Evolutionary conservation across 23 tunicate species (phyloP).

Genomic region (Aplidium turbinatum): DNA sequence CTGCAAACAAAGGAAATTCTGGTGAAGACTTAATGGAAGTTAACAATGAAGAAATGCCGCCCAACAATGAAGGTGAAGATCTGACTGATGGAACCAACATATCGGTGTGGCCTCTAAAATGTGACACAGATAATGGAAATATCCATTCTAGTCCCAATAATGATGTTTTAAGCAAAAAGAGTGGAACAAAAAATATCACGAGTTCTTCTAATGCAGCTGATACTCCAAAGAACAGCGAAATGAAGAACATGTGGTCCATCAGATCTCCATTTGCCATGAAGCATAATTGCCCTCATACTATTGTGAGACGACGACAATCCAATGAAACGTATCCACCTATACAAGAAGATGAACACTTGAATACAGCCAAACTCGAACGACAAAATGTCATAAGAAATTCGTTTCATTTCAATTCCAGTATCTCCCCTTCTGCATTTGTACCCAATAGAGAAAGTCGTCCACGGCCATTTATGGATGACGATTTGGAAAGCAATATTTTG

Average conservation of each 20-base stretch:
- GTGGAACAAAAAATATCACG: background rate
- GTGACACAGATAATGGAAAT: too few species aligned
- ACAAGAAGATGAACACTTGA: background rate
- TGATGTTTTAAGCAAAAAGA: too few species aligned
- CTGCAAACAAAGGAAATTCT: background rate
- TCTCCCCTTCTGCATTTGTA: slow-evolving; percentile 7
- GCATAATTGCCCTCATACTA: slow-evolving; percentile 4
- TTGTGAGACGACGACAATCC: slow-evolving; percentile 10
- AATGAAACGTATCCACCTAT: slow-evolving; percentile 14
- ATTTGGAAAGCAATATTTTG: slow-evolving; percentile 43
- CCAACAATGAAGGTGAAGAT: background rate
- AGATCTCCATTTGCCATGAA: slow-evolving; percentile 7
- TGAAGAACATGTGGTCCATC: slow-evolving; percentile 6
- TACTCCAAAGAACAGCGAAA: background rate
- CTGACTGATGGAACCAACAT: too few species aligned
- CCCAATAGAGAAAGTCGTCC: background rate
- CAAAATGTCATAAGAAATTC: too few species aligned
- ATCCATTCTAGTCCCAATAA: too few species aligned
- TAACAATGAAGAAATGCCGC: background rate
- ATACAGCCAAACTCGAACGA: too few species aligned
- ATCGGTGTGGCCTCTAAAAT: too few species aligned
- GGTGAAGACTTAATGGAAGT: background rate
- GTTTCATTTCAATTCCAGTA: background rate
- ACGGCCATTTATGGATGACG: slow-evolving; percentile 1
- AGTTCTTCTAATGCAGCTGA: background rate